Base-by-base conservation (phyloP, 2,113 vertebrate species). In the Dicentrarchus labrax region DNA sequence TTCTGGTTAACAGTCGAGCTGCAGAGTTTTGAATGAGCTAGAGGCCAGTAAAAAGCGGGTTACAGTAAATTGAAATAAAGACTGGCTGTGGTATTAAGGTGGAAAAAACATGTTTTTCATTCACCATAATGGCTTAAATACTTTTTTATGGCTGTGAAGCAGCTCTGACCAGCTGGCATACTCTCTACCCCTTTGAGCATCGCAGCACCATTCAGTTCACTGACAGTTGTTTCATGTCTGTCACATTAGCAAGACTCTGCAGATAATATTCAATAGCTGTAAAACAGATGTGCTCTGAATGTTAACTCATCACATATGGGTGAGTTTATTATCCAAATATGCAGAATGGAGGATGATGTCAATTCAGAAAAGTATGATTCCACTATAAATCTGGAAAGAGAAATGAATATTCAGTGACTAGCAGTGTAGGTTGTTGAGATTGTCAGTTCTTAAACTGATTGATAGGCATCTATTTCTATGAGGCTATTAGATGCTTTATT, bases 21-120 rank as follows among this genome's bases (percentile, higher is more conserved):
- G n/a, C n/a, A n/a, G n/a, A n/a, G n/a, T n/a, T n/a, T n/a, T n/a
- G n/a, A n/a, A n/a, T n/a, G n/a, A n/a, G n/a, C n/a, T n/a, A n/a
- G n/a, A n/a, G n/a, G n/a, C n/a, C n/a, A n/a, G n/a, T n/a, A n/a
- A n/a, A n/a, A n/a, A n/a, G n/a, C n/a, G n/a, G n/a, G n/a, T n/a
- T n/a, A n/a, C n/a, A n/a, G n/a, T n/a, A n/a, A n/a, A n/a, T n/a
- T n/a, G n/a, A n/a, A n/a, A n/a, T n/a, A n/a, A n/a, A n/a, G n/a
- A n/a, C n/a, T n/a, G n/a, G n/a, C n/a, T n/a, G n/a, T n/a, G n/a
- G n/a, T n/a, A n/a, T n/a, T n/a, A n/a, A n/a, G n/a, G n/a, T n/a
- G n/a, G n/a, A n/a, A n/a, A n/a, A n/a, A n/a, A n/a, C 70, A 83
- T 88, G 76, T 79, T 91, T 89, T 81, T 77, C 53, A 79, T 86